Conservation (phyloP, 2,113 vertebrate species). For the Alethe diademata region DNA sequence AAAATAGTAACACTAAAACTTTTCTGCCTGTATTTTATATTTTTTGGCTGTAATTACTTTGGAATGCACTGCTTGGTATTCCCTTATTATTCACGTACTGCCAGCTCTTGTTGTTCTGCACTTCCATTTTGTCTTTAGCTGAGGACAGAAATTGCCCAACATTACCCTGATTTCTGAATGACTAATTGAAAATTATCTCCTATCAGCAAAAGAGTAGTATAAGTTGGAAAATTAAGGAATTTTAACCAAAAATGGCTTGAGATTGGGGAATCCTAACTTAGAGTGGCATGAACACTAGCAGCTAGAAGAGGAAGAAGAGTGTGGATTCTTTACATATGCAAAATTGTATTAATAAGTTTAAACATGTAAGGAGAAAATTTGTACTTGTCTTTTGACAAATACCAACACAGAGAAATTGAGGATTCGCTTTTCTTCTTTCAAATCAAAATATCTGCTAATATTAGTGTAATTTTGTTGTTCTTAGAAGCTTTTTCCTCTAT, state of each 20-base stretch:
- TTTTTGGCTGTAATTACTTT: neutral
- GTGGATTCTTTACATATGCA: neutral
- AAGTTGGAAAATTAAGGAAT: neutral
- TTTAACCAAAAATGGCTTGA: neutral
- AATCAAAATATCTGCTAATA: neutral
- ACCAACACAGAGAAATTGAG: neutral
- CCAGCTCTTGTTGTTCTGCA: neutral
- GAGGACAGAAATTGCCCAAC: neutral
- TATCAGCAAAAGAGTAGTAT: neutral
- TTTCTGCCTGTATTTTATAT: neutral
- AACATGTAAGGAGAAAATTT: neutral
- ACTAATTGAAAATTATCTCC: neutral
- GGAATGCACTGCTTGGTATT: neutral
- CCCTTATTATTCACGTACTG: neutral
- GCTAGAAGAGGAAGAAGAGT: neutral
- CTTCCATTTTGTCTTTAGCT: neutral
- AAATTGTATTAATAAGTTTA: neutral
- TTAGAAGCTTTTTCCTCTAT: neutral
- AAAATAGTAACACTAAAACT: neutral
- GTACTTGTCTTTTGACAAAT: neutral
- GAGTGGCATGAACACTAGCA: neutral
- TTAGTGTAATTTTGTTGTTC: neutral
- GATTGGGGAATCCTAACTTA: neutral
- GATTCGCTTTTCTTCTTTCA: neutral
- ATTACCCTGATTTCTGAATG: neutral